Percentiles rank a stretch among this genome's conserved stretches.
Evolutionary conservation across 2,888 invertebrate genomes (phyloP).

Genomic region (Caenorhabditis sulstoni): DNA sequence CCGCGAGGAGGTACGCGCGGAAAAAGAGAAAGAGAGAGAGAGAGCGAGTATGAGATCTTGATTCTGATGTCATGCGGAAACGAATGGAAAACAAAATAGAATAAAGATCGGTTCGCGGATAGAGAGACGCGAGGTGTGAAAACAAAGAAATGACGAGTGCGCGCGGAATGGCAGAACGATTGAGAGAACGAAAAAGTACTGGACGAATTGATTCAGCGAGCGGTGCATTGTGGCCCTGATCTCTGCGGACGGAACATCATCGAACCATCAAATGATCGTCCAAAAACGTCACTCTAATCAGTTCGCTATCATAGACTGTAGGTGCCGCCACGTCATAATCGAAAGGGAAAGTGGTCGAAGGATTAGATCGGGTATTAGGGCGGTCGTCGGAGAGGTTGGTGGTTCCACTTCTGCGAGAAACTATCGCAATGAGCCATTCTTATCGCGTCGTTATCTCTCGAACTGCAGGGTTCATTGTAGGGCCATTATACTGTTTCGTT

Average conservation of each 20-base stretch:
- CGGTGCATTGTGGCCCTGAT: too few relatives aligned
- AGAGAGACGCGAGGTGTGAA: conserved; percentile 34
- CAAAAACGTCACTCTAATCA: conserved; percentile 31
- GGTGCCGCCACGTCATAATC: conserved; percentile 12
- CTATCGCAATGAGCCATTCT: too few relatives aligned
- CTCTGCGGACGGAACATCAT: conserved; percentile 9
- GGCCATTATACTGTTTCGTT: too few relatives aligned
- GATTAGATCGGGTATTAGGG: too few relatives aligned
- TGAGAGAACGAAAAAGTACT: neutral
- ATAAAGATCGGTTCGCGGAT: conserved; percentile 7
- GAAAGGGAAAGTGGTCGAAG: neutral
- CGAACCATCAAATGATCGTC: conserved; percentile 23
- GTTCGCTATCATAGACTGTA: neutral
- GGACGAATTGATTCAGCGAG: neutral
- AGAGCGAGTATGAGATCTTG: conserved; percentile 24
- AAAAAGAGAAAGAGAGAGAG: neutral
- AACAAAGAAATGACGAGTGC: conserved; percentile 36
- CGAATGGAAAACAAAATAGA: conserved; percentile 11
- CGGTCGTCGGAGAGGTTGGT: too few relatives aligned
- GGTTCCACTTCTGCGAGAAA: too few relatives aligned
- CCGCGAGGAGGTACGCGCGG: too few relatives aligned
- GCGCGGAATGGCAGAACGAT: neutral
- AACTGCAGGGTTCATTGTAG: too few relatives aligned
- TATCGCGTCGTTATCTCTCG: too few relatives aligned
- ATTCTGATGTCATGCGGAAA: conserved; percentile 52